phyloP scores from a whole-genome alignment of 1,140 invertebrate species.

The Hirudo medicinalis region DNA sequence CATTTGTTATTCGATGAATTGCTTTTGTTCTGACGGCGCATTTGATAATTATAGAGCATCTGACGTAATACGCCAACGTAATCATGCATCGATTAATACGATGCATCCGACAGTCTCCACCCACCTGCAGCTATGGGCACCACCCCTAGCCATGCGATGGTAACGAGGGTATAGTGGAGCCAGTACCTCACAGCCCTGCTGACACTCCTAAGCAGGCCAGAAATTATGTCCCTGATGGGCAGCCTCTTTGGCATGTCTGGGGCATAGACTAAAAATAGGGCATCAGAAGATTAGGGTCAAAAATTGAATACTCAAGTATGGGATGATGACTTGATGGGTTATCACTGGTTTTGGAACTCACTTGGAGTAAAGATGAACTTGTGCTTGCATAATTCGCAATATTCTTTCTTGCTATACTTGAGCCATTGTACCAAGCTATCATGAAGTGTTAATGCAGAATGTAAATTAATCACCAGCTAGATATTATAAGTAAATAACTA shows the following conservation, averaged over 20 bases:
- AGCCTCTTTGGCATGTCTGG: constrained; percentile 94
- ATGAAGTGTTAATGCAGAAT: constrained; percentile 16
- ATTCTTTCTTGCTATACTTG: constrained; percentile 88
- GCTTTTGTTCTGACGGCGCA: too few species aligned
- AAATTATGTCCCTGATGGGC: constrained; percentile 74
- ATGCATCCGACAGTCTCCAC: constrained; percentile 24
- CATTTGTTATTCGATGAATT: too few species aligned
- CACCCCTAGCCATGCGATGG: constrained; percentile 89
- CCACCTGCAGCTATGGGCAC: constrained; percentile 87
- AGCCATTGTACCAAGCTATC: constrained; percentile 52
- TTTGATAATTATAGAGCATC: background rate
- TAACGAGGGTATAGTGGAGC: constrained; percentile 89
- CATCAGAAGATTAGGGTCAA: too few species aligned
- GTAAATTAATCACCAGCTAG: background rate
- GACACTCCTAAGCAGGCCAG: constrained; percentile 73
- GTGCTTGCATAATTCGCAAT: constrained; percentile 95
- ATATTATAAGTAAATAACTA: background rate
- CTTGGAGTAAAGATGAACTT: constrained; percentile 93
- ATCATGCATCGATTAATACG: too few species aligned
- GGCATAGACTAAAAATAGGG: constrained; percentile 60
- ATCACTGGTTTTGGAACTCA: constrained; percentile 33
- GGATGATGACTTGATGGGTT: too few species aligned
- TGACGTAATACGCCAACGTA: background rate
- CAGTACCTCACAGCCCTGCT: constrained; percentile 83
- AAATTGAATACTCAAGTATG: too few species aligned